Evolutionary conservation across 1,140 invertebrate genomes (phyloP).

Genomic region (Cydia fagiglandana): DNA sequence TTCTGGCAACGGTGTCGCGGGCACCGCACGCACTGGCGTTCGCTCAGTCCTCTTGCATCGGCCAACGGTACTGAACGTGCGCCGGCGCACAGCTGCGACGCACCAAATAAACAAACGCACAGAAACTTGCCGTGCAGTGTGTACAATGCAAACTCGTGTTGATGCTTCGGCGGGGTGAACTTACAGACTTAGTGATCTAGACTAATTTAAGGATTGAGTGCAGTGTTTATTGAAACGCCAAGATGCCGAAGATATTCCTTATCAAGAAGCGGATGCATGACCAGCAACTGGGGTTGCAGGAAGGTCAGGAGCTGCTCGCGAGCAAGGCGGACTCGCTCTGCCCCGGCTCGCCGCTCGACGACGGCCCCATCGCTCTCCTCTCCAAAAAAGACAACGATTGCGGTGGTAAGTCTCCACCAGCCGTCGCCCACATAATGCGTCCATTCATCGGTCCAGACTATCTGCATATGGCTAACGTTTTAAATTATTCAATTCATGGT

Average conservation of each 20-base stretch:
- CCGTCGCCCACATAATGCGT: constrained; percentile 25
- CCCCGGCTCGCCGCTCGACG: constrained; percentile 75
- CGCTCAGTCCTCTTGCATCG: constrained; percentile 74
- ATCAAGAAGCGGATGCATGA: constrained; percentile 93
- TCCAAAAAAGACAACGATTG: constrained; percentile 80
- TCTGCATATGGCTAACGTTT: constrained; percentile 7
- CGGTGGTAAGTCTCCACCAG: constrained; percentile 53
- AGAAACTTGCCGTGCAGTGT: constrained; percentile 72
- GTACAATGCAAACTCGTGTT: constrained; percentile 70
- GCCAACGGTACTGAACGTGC: constrained; percentile 75
- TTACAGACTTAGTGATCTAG: constrained; percentile 60
- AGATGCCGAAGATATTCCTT: constrained; percentile 94
- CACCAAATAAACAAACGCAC: constrained; percentile 68
- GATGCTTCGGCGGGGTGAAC: constrained; percentile 28
- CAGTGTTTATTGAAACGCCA: constrained; percentile 64
- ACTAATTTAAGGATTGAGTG: constrained; percentile 67
- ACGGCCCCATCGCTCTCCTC: constrained; percentile 81
- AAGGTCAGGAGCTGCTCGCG: constrained; percentile 85
- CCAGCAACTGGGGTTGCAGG: constrained; percentile 90
- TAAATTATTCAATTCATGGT: constrained; percentile 7
- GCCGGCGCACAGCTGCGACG: constrained; percentile 59
- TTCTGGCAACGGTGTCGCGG: constrained; percentile 77
- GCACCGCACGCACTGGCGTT: constrained; percentile 61
- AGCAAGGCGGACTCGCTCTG: constrained; percentile 78
- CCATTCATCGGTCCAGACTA: constrained; percentile 38